Evolutionary conservation across 2,113 vertebrate genomes (phyloP), one percentile per base, ranked within the genome.

Genomic region (Malurus elegans): DNA sequence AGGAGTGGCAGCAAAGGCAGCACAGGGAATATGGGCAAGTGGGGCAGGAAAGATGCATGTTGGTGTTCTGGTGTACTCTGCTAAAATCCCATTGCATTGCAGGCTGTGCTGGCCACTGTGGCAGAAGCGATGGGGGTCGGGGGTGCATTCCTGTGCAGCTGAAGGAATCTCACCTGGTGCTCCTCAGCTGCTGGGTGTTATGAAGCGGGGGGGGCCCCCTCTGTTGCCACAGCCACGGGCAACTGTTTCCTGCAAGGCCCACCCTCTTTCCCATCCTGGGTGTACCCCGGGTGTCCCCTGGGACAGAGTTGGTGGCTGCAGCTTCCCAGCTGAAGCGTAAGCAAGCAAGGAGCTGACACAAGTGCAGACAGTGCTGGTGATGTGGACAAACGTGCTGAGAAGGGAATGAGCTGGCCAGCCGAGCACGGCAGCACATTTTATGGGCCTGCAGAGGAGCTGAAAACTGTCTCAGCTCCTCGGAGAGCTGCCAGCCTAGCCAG

Each of bases 201-300:
- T 0, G 1, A n/a, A 86, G 36, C 2, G 1, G 38, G 1, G 38
- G 1, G 42, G 75, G 34, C 7, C 32, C n/a, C 3, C 5, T n/a
- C 24, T 51, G 16, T 24, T 87, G 44, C 32, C 0, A 2, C 1
- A 1, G 47, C 25, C 24, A 20, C 14, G 60, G 44, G 14, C 34
- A 64, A 25, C 14, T 65, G 4, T 18, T 18, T 70, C 51, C 72
- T 73, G 45, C 28, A 8, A 19, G 47, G 20, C 31, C 23, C n/a
- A 15, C 54, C 32, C 50, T 16, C 29, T 23, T 44, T 66, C 38
- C 8, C 36, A 45, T 71, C 50, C 47, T 0, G 0, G 19, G 31
- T 31, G 17, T 60, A 45, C 18, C 14, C 17, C 4, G 9, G 8
- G 25, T 29, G 66, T 53, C 1, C 45, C 34, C 34, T 23, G 32